phyloP scores from a whole-genome alignment of 2,888 invertebrate species.

The Thereva nobilitata region DNA sequence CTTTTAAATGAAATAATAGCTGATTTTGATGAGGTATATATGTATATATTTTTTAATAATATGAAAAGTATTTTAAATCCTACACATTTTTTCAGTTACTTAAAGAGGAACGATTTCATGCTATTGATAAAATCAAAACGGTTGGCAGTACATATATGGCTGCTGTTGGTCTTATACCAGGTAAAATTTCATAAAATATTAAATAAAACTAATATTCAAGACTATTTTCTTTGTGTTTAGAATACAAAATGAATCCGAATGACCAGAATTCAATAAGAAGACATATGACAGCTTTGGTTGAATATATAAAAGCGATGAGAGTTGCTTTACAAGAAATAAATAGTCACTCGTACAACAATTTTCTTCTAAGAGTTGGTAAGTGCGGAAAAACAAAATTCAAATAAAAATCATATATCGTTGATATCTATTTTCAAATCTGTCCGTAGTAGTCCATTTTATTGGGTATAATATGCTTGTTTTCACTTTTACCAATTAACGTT shows the following conservation, averaged over 20 bases:
- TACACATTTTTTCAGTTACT: slow-evolving; percentile 65
- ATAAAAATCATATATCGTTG: neutral
- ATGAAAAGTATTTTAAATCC: slow-evolving; percentile 8
- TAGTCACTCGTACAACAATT: slow-evolving; percentile 90
- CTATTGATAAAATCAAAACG: slow-evolving; percentile 92
- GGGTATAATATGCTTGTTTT: too few relatives aligned
- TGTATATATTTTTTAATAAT: slow-evolving; percentile 5
- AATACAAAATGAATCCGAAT: slow-evolving; percentile 58
- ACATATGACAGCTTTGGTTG: slow-evolving; percentile 79
- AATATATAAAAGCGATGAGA: slow-evolving; percentile 88
- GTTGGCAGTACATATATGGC: slow-evolving; percentile 94
- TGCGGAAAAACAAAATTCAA: slow-evolving; percentile 41
- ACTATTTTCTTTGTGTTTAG: slow-evolving; percentile 43
- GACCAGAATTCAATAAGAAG: slow-evolving; percentile 67
- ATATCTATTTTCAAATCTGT: neutral
- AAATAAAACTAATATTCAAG: neutral
- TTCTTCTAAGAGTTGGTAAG: slow-evolving; percentile 87
- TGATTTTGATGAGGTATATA: slow-evolving; percentile 84
- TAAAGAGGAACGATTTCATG: slow-evolving; percentile 81
- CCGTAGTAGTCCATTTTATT: too few relatives aligned
- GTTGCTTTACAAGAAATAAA: slow-evolving; percentile 84
- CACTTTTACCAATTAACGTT: too few relatives aligned
- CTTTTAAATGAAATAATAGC: slow-evolving; percentile 90
- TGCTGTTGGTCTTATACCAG: slow-evolving; percentile 86
- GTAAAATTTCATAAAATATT: slow-evolving; percentile 56